phyloP scores from a whole-genome alignment of 2,113 vertebrate species.

The Paraplagusia blochii region DNA sequence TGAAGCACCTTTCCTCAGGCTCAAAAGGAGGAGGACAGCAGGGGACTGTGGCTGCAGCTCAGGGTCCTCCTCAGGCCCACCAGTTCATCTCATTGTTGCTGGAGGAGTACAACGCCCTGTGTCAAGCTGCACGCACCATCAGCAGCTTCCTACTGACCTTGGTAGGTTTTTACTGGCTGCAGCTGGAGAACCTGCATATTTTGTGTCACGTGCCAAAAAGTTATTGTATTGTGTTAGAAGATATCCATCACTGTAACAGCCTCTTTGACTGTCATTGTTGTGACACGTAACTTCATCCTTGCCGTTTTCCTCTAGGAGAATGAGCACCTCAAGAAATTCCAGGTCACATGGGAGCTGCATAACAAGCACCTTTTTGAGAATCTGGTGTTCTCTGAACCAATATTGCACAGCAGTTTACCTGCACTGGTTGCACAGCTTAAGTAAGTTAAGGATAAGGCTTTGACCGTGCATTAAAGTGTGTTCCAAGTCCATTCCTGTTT shows the following conservation, averaged over 20 bases:
- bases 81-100: slow-evolving; percentile 94
- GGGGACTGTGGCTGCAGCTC: slow-evolving; percentile 68
- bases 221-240: not conserved
- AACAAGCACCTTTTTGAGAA: slow-evolving; percentile 99
- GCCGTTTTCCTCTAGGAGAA: slow-evolving; percentile 80
- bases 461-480: not conserved
- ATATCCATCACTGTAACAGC: not conserved
- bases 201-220: not conserved
- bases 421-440: slow-evolving; percentile 89
- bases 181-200: not conserved
- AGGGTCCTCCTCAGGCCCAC: slow-evolving; percentile 91
- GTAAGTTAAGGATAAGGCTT: slow-evolving; percentile 65
- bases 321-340: slow-evolving; percentile 96
- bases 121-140: slow-evolving; percentile 94
- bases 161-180: slow-evolving; percentile 74
- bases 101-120: slow-evolving; percentile 92
- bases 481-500: no score
- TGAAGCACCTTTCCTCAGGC: slow-evolving; percentile 86
- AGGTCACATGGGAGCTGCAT: slow-evolving; percentile 97
- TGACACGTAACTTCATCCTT: not conserved
- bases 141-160: slow-evolving; percentile 94
- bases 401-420: slow-evolving; percentile 91
- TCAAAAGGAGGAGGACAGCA: slow-evolving; percentile 72
- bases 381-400: slow-evolving; percentile 94
- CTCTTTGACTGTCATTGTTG: not conserved